Conservation (phyloP, 1,140 invertebrate genomes). For the Ceratina calcarata region DNA sequence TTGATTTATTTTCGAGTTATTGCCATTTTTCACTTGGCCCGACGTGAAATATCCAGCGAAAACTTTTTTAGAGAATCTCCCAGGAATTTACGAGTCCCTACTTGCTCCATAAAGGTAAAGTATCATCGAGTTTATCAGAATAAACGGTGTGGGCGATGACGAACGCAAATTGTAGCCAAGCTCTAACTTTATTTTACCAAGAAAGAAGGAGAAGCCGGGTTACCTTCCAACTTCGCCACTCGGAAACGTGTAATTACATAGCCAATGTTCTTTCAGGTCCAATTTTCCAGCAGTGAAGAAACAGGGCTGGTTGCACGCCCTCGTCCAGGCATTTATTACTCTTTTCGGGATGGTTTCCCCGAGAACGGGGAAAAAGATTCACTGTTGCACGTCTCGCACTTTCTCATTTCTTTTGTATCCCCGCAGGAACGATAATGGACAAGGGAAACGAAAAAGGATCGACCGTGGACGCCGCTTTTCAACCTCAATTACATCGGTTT, state of each 20-base stretch:
- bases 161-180: background rate
- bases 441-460: constrained; percentile 33
- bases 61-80: no score
- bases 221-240: background rate
- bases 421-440: constrained; percentile 40
- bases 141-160: background rate
- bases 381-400: constrained; percentile 20
- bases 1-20: background rate
- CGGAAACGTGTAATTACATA: constrained; percentile 58
- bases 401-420: constrained; percentile 38
- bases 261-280: constrained; percentile 53
- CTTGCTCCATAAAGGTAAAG: background rate
- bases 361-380: constrained; percentile 36
- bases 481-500: constrained; percentile 40
- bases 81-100: no score
- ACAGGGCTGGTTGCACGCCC: constrained; percentile 22
- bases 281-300: constrained; percentile 52
- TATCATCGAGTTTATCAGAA: background rate
- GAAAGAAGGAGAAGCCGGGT: background rate
- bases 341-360: constrained; percentile 41
- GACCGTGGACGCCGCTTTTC: constrained; percentile 19
- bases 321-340: constrained; percentile 53
- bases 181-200: background rate
- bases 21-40: background rate
- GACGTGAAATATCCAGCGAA: no score